Evolutionary conservation across 2,888 invertebrate species (phyloP).

Genomic region (Ochlodes sylvanus): DNA sequence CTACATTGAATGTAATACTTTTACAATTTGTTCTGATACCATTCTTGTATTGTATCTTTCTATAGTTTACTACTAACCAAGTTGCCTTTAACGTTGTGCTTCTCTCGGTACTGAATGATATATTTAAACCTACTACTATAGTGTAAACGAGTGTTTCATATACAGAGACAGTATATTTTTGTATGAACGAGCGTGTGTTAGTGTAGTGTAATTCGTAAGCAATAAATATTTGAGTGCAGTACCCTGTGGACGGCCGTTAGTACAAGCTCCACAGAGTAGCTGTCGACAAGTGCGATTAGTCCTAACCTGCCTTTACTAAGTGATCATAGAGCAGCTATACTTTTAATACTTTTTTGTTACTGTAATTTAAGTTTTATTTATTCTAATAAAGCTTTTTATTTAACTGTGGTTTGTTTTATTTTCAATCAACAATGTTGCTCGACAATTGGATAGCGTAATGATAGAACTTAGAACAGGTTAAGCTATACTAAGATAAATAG

Average conservation of each 20-base stretch:
- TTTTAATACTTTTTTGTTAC: conserved; percentile 47
- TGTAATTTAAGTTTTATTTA: conserved; percentile 56
- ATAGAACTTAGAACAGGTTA: too few species aligned
- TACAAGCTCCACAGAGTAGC: conserved; percentile 3
- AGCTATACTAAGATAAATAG: too few species aligned
- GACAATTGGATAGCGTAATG: too few species aligned
- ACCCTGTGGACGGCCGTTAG: background rate
- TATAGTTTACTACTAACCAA: background rate
- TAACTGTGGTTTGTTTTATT: conserved; percentile 49
- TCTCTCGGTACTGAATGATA: background rate
- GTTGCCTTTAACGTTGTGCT: conserved; percentile 25
- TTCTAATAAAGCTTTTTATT: conserved; percentile 66
- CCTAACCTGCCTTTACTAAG: conserved; percentile 36
- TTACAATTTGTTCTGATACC: background rate
- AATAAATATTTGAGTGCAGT: conserved; percentile 3
- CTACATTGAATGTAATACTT: background rate
- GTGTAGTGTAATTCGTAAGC: conserved; percentile 11
- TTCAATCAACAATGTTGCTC: too few species aligned
- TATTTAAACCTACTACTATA: background rate
- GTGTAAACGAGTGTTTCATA: conserved; percentile 37
- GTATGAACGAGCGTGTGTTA: conserved; percentile 46
- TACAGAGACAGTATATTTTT: conserved; percentile 50
- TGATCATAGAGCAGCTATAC: conserved; percentile 39
- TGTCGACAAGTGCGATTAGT: conserved; percentile 17
- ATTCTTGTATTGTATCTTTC: background rate